Evolutionary conservation across 2,113 vertebrate genomes (phyloP), one percentile per base, ranked within the genome.

Genomic region (Dendropsophus ebraccatus): DNA sequence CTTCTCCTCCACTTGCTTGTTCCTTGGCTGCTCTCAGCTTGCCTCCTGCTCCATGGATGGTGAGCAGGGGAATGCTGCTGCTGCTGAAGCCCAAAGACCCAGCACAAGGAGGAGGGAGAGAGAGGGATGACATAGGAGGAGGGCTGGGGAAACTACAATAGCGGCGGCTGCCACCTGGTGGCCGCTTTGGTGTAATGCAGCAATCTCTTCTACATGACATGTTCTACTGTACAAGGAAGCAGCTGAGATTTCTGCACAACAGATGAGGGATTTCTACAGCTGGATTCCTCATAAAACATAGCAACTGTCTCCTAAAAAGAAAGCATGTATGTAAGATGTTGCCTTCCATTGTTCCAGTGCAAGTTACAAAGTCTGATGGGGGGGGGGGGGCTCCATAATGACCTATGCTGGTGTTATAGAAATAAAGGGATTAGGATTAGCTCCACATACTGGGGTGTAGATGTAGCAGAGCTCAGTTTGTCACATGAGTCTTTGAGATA

Each of bases 51-150:
- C 32, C 32, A n/a, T 70, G 84, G 84, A 86, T 86, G 84, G 62
- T 41, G 65, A 86, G 77, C 65, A 32, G 67, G 84, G 84, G 77
- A 86, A 86, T 86, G 84, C 50, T 69, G 74, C 35, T 69, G 74
- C 35, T 70, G 67, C 76, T 80, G 65, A 41, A 86, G 65, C 50
- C 37, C 30, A 80, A 47, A 56, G 77, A 73, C 50, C 60, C 21
- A 49, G 75, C 28, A 52, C 78, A 19, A 69, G 82, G 70, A 72
- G 62, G 72, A 84, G 82, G 62, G 60, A 85, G 60, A 85, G 60
- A 85, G 23, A 79, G 32, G 67, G 84, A 45, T 58, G 79, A 56
- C 58, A 65, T 8, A 41, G 72, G 23, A 41, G 58, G 70, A 65
- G 79, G 72, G 70, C 52, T 23, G n/a, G n/a, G 25, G 17, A 11